Percentiles rank a stretch among this genome's conserved stretches.
Evolutionary conservation across 2,888 invertebrate species (phyloP).

Genomic region (Tineola bisselliella): DNA sequence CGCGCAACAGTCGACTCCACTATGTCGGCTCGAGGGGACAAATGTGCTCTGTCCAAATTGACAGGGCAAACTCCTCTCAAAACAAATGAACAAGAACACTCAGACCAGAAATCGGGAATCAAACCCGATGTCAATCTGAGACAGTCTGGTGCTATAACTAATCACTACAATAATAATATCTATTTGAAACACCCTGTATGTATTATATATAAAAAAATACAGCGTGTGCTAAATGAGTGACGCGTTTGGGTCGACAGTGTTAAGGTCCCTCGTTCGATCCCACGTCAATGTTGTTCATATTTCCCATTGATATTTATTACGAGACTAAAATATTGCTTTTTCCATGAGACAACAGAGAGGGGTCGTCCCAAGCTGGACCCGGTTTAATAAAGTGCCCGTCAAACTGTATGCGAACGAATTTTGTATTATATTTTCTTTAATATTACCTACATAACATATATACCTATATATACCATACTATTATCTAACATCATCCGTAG

Average conservation of each 20-base stretch:
- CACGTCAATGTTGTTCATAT: slow-evolving; percentile 13
- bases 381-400: slow-evolving; percentile 14
- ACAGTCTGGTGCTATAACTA: too few relatives aligned
- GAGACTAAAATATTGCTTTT: slow-evolving; percentile 14
- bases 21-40: too few relatives aligned
- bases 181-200: not conserved
- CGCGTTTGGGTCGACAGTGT: not conserved
- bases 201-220: not conserved
- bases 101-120: too few relatives aligned
- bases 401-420: not conserved
- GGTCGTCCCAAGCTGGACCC: slow-evolving; percentile 8
- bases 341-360: slow-evolving; percentile 6
- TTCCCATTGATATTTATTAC: slow-evolving; percentile 15
- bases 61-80: too few relatives aligned
- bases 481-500: too few relatives aligned
- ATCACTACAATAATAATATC: too few relatives aligned
- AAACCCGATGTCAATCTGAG: too few relatives aligned
- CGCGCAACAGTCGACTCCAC: too few relatives aligned
- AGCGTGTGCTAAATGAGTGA: not conserved
- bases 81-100: too few relatives aligned
- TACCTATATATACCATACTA: too few relatives aligned
- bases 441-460: too few relatives aligned
- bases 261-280: slow-evolving; percentile 1
- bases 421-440: not conserved
- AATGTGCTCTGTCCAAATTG: too few relatives aligned